Percentiles rank a stretch among this genome's conserved stretches.
phyloP scores from a whole-genome alignment of 2,888 invertebrate genomes.

The Phytoseiulus persimilis region DNA sequence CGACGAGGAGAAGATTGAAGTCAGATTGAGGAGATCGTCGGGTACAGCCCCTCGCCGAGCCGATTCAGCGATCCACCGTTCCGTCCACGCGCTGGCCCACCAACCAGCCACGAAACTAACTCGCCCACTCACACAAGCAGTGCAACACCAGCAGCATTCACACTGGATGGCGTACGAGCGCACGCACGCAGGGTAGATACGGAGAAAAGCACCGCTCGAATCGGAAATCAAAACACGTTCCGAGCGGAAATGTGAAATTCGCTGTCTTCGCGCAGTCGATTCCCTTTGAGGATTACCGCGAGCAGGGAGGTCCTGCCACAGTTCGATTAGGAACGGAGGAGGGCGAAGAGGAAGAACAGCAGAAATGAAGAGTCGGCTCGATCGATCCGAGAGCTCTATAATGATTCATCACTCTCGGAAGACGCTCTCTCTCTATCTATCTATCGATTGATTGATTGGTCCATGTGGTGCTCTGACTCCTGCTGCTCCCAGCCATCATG shows the following conservation, averaged over 20 bases:
- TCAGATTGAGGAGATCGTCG: background rate
- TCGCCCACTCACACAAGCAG: background rate
- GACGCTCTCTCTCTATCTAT: too few species aligned
- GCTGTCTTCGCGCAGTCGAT: background rate
- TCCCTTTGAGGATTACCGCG: background rate
- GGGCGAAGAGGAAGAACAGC: too few species aligned
- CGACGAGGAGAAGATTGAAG: background rate
- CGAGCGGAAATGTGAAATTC: background rate
- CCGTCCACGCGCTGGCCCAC: background rate
- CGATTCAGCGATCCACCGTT: background rate
- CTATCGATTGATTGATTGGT: too few species aligned
- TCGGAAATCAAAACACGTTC: slow-evolving; percentile 5
- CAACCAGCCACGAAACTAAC: background rate
- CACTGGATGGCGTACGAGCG: background rate
- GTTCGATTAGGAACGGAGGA: too few species aligned
- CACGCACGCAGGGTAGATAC: background rate
- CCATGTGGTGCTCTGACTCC: too few species aligned
- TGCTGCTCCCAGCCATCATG: too few species aligned
- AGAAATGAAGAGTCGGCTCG: too few species aligned
- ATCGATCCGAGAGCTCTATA: too few species aligned
- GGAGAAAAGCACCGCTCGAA: background rate
- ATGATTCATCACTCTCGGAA: too few species aligned
- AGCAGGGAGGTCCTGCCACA: too few species aligned
- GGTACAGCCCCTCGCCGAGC: background rate
- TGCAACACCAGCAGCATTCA: background rate